Percentiles rank a stretch among this genome's conserved stretches.
phyloP scores from a whole-genome alignment of 2,888 invertebrate species.

The Drosophila monieri region DNA sequence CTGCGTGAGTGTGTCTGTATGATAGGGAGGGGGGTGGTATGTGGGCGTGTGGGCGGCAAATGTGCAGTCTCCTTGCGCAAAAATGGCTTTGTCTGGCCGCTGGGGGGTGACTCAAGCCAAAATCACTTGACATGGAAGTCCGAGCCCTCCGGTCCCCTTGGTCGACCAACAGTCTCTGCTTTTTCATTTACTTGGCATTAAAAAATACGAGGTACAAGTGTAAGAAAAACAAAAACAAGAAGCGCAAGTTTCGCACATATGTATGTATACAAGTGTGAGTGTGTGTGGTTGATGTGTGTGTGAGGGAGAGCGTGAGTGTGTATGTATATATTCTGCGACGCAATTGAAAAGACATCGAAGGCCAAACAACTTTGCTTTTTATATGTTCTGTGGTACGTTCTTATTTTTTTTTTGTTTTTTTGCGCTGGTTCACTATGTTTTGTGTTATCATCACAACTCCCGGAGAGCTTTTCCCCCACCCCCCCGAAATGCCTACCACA shows the following conservation, averaged over 20 bases:
- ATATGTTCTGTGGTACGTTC: slow-evolving; percentile 32
- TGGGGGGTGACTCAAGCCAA: slow-evolving; percentile 12
- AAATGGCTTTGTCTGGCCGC: slow-evolving; percentile 10
- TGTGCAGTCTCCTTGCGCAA: slow-evolving; percentile 12
- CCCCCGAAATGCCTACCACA: no score
- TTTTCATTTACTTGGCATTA: slow-evolving; percentile 24
- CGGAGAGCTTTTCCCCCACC: slow-evolving; percentile 18
- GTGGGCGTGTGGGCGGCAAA: slow-evolving; percentile 2
- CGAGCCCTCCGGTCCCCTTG: neutral
- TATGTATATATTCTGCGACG: slow-evolving; percentile 70
- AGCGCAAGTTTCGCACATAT: slow-evolving; percentile 49
- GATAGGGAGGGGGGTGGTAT: neutral
- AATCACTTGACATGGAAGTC: slow-evolving; percentile 24
- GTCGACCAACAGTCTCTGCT: no score
- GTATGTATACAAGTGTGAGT: slow-evolving; percentile 14
- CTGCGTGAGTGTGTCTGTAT: neutral
- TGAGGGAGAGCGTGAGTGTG: slow-evolving; percentile 5
- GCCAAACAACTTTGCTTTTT: slow-evolving; percentile 77
- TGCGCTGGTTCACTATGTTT: slow-evolving; percentile 56
- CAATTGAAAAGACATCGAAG: slow-evolving; percentile 79
- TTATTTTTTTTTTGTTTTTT: slow-evolving; percentile 40
- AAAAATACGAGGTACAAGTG: slow-evolving; percentile 19
- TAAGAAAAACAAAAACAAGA: slow-evolving; percentile 39
- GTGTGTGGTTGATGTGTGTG: slow-evolving; percentile 37
- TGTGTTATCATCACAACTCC: slow-evolving; percentile 73